phyloP scores from a whole-genome alignment of 2,113 vertebrate genomes.

The Piprites chloris region DNA sequence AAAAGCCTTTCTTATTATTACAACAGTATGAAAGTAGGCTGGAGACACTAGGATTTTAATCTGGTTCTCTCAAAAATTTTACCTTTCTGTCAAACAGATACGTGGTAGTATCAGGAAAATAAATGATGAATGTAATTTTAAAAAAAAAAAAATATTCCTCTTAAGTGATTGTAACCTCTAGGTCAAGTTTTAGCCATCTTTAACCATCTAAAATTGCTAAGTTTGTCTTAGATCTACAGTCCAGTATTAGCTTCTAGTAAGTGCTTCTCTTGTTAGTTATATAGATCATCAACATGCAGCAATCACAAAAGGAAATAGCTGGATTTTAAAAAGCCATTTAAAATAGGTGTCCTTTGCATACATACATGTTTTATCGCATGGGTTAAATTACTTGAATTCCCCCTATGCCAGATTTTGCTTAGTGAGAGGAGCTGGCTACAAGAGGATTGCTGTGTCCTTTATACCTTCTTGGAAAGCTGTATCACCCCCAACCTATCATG shows the following conservation, averaged over 20 bases:
- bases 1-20: not conserved
- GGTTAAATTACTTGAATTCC: not conserved
- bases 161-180: not conserved
- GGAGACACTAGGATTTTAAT: not conserved
- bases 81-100: not conserved
- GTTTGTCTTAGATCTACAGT: not conserved
- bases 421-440: not conserved
- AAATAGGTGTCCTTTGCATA: not conserved
- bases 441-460: not conserved
- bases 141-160: not conserved
- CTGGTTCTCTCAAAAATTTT: not conserved
- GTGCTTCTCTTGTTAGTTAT: not conserved
- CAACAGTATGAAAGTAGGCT: not conserved
- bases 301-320: not conserved
- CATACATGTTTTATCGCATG: not conserved
- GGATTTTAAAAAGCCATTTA: not conserved
- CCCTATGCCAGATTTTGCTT: not conserved
- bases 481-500: not conserved
- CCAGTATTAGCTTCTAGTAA: not conserved
- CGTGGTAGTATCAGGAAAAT: not conserved
- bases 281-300: not conserved
- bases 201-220: not conserved
- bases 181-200: not conserved
- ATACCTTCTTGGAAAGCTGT: not conserved
- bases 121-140: not conserved